Evolutionary conservation across 1,140 invertebrate species (phyloP).

Genomic region (Hydropsyche tenuis): DNA sequence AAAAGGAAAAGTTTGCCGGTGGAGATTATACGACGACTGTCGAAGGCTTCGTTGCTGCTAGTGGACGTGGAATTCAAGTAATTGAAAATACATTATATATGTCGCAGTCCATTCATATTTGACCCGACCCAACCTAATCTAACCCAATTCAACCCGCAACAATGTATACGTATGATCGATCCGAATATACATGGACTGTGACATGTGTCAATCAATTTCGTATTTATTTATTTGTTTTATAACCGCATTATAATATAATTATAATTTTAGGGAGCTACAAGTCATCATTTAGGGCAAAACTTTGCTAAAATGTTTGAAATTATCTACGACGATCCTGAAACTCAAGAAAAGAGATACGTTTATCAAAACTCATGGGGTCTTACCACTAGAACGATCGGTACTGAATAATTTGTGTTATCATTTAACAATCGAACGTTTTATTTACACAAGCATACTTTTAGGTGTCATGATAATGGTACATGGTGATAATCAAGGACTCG

Average conservation of each 20-base stretch:
- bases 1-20: conserved; percentile 99
- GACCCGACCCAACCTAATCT: neutral
- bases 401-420: conserved; percentile 44
- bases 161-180: too few species aligned
- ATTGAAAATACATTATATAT: neutral
- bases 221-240: neutral
- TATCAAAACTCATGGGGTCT: conserved; percentile 99
- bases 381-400: conserved; percentile 93
- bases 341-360: conserved; percentile 87
- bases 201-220: neutral
- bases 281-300: conserved; percentile 98
- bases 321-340: conserved; percentile 90
- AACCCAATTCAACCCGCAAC: neutral
- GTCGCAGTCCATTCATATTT: neutral
- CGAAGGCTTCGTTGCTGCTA: conserved; percentile 93
- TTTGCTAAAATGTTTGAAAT: conserved; percentile 99
- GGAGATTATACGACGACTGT: conserved; percentile 97
- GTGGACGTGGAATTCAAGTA: conserved; percentile 90
- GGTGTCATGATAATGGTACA: conserved; percentile 97
- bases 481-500: conserved; percentile 95
- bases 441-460: conserved; percentile 50
- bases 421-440: neutral
- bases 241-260: conserved; percentile 1
- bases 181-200: too few species aligned
- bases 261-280: conserved; percentile 82